A percentile compares a stretch with the other conserved stretches of the same genome.
phyloP scores from a whole-genome alignment of 2,888 invertebrate species.

The Epsilonema sp. region DNA sequence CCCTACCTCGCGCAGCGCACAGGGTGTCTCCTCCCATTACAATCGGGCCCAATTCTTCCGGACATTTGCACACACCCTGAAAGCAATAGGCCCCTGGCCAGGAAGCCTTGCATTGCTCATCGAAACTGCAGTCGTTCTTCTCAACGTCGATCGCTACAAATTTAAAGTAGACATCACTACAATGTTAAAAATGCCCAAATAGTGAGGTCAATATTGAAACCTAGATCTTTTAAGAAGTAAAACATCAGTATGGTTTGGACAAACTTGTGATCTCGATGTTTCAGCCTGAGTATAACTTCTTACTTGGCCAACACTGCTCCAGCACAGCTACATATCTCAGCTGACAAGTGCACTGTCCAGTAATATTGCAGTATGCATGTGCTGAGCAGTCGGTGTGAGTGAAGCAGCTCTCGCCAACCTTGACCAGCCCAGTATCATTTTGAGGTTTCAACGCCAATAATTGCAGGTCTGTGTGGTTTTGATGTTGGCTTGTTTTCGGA shows the following conservation, averaged over 20 bases:
- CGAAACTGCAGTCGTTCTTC: conserved; percentile 8
- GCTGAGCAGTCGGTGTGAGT: background rate
- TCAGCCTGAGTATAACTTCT: no score
- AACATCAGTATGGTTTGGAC: no score
- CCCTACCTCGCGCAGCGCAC: background rate
- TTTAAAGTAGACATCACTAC: background rate
- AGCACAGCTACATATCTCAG: background rate
- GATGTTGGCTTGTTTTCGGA: background rate
- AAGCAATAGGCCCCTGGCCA: conserved; percentile 10
- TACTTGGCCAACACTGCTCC: no score
- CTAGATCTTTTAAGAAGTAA: no score
- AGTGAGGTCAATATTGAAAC: no score
- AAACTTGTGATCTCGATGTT: no score
- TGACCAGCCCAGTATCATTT: background rate
- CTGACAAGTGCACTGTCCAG: background rate
- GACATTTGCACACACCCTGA: conserved; percentile 6
- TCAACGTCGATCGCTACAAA: background rate
- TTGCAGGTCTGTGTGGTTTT: background rate
- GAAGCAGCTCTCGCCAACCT: background rate
- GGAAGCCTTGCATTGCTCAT: conserved; percentile 9
- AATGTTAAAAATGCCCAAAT: no score
- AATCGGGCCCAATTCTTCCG: conserved; percentile 3
- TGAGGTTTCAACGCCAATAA: background rate
- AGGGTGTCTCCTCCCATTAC: conserved; percentile 2
- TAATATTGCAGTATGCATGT: background rate